Base-by-base conservation (phyloP, 2,888 invertebrate species). In the Gymnocheta viridis region DNA sequence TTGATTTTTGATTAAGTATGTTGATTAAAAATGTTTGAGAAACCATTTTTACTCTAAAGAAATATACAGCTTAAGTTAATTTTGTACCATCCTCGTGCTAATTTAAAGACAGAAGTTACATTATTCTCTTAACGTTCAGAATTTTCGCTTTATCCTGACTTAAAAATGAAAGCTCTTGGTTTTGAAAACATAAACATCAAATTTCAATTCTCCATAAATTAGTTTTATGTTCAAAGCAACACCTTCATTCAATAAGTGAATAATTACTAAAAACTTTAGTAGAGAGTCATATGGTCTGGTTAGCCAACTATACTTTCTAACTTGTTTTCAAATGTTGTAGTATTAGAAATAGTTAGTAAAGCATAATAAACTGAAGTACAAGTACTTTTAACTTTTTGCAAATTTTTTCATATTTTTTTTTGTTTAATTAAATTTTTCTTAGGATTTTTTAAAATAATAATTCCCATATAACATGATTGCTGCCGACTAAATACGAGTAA, bases 281-380 rank as follows among this genome's bases (percentile, higher is more conserved):
- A 67, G 35, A 14, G 51, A 19, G 32, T 49, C 67, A 51, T 22
- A 24, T 5, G 17, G 51, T 17, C 35, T 29, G n/a, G 35, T 24
- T 35, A 24, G 19, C 17, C 51, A 35, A 17, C 22, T 27, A 7
- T 27, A 51, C 67, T 67, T 67, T 51, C 67, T 67, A 67, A 67
- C 67, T 24, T 51, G 67, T 67, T 67, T 67, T 38, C 67, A 51
- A 67, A 35, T 17, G n/a, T 17, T 24, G 9, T 6, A 7, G n/a
- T 38, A 38, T n/a, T 32, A 51, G 24, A 47, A 66, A 49, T 49
- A 47, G 49, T 14, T 27, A 24, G 66, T 14, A 10, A 24, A 67
- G 10, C 49, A 35, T 27, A 49, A 32, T 22, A 51, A 49, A 67
- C 27, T 51, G 9, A 27, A 67, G 5, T 35, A 49, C n/a, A 24